Base-by-base conservation (phyloP, 2,113 vertebrate species). In the Amia ocellicauda region DNA sequence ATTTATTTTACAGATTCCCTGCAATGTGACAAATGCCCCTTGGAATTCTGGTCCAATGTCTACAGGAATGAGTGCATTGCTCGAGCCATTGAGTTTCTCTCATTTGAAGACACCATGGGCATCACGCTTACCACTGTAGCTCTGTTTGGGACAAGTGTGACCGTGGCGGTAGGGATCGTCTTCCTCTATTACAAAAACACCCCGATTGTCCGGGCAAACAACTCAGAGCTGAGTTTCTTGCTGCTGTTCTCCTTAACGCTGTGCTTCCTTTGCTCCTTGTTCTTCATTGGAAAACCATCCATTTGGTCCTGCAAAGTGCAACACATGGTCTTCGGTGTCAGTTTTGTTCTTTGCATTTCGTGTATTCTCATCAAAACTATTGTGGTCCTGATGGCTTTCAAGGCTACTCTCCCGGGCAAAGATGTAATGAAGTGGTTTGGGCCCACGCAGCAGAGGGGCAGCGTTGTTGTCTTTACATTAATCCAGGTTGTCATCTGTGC, bases 301-400 rank as follows among this genome's bases (percentile, higher is more conserved):
- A 68, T 72, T 19, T 83, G 80, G 79, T 88, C 85, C 68, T 89
- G 86, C 68, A 84, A 83, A 77, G 74, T 91, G 40, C 72, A 85
- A 1, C 89, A 91, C 67, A 82, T 79, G 17, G 71, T 78, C 0
- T 90, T 90, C 23, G 87, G 86, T 20, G 77, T 88, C 62, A 76
- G 81, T 0, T 91, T 90, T 76, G 83, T 80, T 29, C n/a, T n/a
- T n/a, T n/a, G n/a, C n/a, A n/a, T n/a, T n/a, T n/a, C n/a, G n/a
- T n/a, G n/a, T n/a, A n/a, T n/a, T n/a, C n/a, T n/a, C n/a, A n/a
- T n/a, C n/a, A n/a, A n/a, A n/a, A n/a, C n/a, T n/a, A n/a, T n/a
- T n/a, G n/a, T n/a, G n/a, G n/a, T n/a, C n/a, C n/a, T n/a, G n/a
- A n/a, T n/a, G n/a, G n/a, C n/a, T n/a, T 91, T 91, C 41, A 88